These are phyloP conservation scores for Drosophila malerkotliana DNA, from an alignment of 1,140 invertebrate species.

Conservation along the genomic window DNA sequence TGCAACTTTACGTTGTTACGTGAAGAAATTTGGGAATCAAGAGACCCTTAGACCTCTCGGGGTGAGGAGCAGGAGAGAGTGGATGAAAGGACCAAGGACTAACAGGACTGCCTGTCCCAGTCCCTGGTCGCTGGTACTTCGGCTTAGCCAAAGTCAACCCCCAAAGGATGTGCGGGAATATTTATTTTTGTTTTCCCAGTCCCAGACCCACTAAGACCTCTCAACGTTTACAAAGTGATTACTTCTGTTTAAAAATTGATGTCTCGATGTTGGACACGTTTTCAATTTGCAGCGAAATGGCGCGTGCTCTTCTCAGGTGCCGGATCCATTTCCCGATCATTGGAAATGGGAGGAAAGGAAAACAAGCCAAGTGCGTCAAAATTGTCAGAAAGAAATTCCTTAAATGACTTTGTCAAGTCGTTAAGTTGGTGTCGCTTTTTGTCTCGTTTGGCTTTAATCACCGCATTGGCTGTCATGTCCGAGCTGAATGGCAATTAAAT, in stretches of 20 bases:
- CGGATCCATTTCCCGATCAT: conserved; percentile 27
- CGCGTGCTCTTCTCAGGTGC: conserved; percentile 35
- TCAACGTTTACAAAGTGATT: conserved; percentile 82
- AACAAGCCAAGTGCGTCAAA: conserved; percentile 21
- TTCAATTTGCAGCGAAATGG: conserved; percentile 73
- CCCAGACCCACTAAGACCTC: background rate
- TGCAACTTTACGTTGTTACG: conserved; percentile 81
- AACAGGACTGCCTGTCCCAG: conserved; percentile 17
- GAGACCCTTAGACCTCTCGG: conserved; percentile 48
- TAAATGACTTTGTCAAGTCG: conserved; percentile 63
- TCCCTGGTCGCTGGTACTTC: conserved; percentile 35
- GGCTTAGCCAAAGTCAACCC: conserved; percentile 56
- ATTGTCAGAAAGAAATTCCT: conserved; percentile 60
- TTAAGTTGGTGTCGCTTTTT: conserved; percentile 48
- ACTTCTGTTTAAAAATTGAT: conserved; percentile 83
- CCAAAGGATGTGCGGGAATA: conserved; percentile 40
- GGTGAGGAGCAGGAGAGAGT: background rate
- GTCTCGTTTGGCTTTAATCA: conserved; percentile 54
- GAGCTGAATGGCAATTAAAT: conserved; percentile 68
- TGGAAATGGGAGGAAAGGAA: background rate
- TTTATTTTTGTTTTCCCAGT: conserved; percentile 24
- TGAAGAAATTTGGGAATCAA: conserved; percentile 80
- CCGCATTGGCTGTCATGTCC: conserved; percentile 51
- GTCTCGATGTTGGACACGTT: conserved; percentile 80
- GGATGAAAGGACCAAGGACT: conserved; percentile 7